Evolutionary conservation across 2,888 invertebrate species (phyloP).

Genomic region (Eristalis arbustorum): DNA sequence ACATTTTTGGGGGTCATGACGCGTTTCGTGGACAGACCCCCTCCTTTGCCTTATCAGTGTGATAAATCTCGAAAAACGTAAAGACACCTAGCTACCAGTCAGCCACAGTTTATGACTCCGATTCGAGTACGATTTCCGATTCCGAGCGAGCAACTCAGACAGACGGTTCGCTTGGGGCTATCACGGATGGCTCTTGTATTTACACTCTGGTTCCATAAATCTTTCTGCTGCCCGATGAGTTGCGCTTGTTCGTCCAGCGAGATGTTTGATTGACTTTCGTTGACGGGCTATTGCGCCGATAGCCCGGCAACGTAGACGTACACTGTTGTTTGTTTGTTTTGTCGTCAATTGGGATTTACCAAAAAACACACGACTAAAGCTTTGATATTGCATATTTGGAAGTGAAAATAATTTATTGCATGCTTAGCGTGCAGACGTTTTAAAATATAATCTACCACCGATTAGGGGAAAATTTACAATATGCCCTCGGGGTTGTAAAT

Average conservation of each 20-base stretch:
- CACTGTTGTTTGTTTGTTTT: slow-evolving; percentile 9
- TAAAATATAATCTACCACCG: slow-evolving; percentile 38
- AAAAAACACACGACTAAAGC: not conserved
- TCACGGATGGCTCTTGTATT: slow-evolving; percentile 18
- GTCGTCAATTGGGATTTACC: slow-evolving; percentile 26
- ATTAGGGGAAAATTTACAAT: slow-evolving; percentile 47
- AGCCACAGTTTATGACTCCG: slow-evolving; percentile 31
- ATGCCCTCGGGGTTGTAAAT: slow-evolving; percentile 30
- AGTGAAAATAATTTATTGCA: slow-evolving; percentile 41
- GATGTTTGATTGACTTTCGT: slow-evolving; percentile 35
- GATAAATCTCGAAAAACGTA: slow-evolving; percentile 37
- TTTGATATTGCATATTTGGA: slow-evolving; percentile 18
- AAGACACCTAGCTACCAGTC: slow-evolving; percentile 49
- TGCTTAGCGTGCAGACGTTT: slow-evolving; percentile 31
- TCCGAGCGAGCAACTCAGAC: not conserved
- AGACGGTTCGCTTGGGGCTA: slow-evolving; percentile 21
- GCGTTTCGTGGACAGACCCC: not conserved
- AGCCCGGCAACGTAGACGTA: not conserved
- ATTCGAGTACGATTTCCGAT: not conserved
- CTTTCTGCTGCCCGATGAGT: slow-evolving; percentile 31
- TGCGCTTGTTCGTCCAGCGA: not conserved
- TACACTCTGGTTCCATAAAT: slow-evolving; percentile 54
- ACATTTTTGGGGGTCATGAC: slow-evolving; percentile 24
- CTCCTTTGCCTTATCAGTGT: slow-evolving; percentile 28
- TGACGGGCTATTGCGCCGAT: slow-evolving; percentile 38